Percentiles rank a stretch among this genome's conserved stretches.
phyloP scores from a whole-genome alignment of 2,888 invertebrate species.

The Protodeltote pygarga region DNA sequence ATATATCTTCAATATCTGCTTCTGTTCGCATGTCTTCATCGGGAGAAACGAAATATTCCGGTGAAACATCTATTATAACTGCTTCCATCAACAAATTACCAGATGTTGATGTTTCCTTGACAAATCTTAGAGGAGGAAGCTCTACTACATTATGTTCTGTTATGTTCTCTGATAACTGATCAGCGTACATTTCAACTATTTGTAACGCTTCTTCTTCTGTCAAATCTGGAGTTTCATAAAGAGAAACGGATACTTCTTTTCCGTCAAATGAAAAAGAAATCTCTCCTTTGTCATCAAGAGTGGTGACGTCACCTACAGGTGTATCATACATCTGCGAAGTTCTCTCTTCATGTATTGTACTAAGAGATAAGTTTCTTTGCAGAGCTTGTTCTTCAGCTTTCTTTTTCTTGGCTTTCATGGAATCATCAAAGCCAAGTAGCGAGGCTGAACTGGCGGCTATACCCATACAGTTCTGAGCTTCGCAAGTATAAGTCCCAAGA shows the following conservation, averaged over 20 bases:
- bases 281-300: slow-evolving; percentile 93
- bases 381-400: slow-evolving; percentile 83
- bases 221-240: slow-evolving; percentile 96
- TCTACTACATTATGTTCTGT: slow-evolving; percentile 94
- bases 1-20: slow-evolving; percentile 94
- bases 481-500: slow-evolving; percentile 96
- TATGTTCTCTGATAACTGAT: slow-evolving; percentile 96
- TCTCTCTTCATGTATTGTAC: slow-evolving; percentile 96
- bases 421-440: slow-evolving; percentile 94
- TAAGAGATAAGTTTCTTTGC: slow-evolving; percentile 93
- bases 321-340: slow-evolving; percentile 96
- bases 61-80: slow-evolving; percentile 95
- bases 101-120: slow-evolving; percentile 95
- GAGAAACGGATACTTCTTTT: slow-evolving; percentile 95
- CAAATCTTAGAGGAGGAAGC: slow-evolving; percentile 94
- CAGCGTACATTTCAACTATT: slow-evolving; percentile 97
- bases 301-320: slow-evolving; percentile 91
- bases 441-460: slow-evolving; percentile 95
- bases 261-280: slow-evolving; percentile 97
- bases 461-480: slow-evolving; percentile 97
- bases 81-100: slow-evolving; percentile 96
- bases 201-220: slow-evolving; percentile 97
- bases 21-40: slow-evolving; percentile 94
- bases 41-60: slow-evolving; percentile 93
- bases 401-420: slow-evolving; percentile 85